phyloP scores from a whole-genome alignment of 2,797 vertebrate genomes.

The Menidia menidia region DNA sequence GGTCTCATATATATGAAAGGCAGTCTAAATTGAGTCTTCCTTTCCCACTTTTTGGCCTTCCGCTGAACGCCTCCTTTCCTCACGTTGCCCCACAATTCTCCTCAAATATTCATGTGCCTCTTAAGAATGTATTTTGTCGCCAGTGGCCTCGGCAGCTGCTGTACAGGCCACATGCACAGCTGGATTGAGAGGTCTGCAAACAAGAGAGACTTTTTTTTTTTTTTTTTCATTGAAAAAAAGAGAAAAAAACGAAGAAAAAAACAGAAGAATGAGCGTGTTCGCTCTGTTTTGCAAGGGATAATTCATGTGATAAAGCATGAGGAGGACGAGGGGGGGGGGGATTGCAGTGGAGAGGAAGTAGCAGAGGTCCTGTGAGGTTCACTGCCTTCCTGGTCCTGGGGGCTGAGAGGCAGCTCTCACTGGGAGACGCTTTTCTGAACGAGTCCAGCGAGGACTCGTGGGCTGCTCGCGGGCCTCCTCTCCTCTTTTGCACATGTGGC shows the following conservation, averaged over 20 bases:
- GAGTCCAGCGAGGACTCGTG: background rate
- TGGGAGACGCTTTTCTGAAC: slow-evolving; percentile 2
- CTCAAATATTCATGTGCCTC: slow-evolving; percentile 69
- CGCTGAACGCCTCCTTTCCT: slow-evolving; percentile 33
- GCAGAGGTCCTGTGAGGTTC: too few relatives aligned
- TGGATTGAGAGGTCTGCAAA: slow-evolving; percentile 42
- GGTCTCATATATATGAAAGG: slow-evolving; percentile 35
- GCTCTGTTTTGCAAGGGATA: slow-evolving; percentile 6
- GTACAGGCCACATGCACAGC: slow-evolving; percentile 29
- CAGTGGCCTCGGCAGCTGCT: slow-evolving; percentile 39
- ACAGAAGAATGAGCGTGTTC: slow-evolving; percentile 4
- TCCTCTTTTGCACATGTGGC: slow-evolving; percentile 16
- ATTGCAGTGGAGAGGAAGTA: slow-evolving; percentile 9
- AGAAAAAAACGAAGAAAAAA: too few relatives aligned
- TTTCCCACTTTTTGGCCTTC: slow-evolving; percentile 32
- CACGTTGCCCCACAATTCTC: slow-evolving; percentile 31
- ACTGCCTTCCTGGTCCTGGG: slow-evolving; percentile 8
- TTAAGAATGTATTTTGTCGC: slow-evolving; percentile 52
- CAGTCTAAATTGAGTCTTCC: slow-evolving; percentile 19
- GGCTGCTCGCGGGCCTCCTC: too few relatives aligned
- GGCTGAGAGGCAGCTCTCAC: slow-evolving; percentile 23
- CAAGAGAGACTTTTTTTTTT: slow-evolving; percentile 3
- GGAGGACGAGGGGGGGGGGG: slow-evolving; percentile 9
- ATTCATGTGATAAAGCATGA: slow-evolving; percentile 7
- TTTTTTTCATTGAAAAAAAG: too few relatives aligned